Conservation (phyloP, 2,888 invertebrate species). For the Acronicta aceris region DNA sequence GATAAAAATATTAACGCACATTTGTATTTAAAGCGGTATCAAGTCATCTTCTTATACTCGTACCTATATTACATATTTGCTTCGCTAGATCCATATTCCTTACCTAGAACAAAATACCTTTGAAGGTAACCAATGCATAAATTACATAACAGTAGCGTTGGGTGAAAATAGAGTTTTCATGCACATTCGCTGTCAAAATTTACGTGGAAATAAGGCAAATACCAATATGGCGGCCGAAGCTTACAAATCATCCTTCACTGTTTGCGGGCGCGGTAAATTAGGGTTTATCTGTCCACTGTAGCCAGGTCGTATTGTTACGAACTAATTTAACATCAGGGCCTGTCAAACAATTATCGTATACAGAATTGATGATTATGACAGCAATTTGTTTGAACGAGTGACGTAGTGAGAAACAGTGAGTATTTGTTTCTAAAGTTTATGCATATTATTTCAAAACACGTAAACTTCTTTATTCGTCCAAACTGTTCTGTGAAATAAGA, state of each 20-base stretch:
- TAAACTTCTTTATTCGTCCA: conserved; percentile 15
- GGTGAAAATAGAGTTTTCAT: conserved; percentile 57
- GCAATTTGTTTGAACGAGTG: too few relatives aligned
- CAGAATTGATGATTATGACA: conserved; percentile 2
- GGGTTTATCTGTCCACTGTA: conserved; percentile 52
- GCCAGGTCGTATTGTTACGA: conserved; percentile 38
- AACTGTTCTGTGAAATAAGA: conserved; percentile 37
- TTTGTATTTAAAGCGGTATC: too few relatives aligned
- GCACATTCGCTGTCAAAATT: conserved; percentile 56
- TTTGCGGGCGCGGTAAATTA: conserved; percentile 55
- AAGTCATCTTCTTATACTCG: not conserved
- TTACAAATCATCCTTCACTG: conserved; percentile 57
- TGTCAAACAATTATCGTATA: conserved; percentile 30
- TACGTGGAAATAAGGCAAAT: conserved; percentile 58
- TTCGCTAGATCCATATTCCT: conserved; percentile 14
- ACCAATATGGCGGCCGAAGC: conserved; percentile 39
- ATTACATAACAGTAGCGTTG: conserved; percentile 47
- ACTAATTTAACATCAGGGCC: conserved; percentile 45
- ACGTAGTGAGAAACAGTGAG: too few relatives aligned
- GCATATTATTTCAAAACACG: not conserved
- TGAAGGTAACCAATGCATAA: conserved; percentile 59
- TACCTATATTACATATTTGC: conserved; percentile 2
- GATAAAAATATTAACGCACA: too few relatives aligned
- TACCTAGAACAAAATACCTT: conserved; percentile 39
- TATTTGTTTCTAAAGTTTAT: not conserved